Percentiles rank a stretch among this genome's conserved stretches.
phyloP scores from a whole-genome alignment of 2,113 vertebrate species.

The Danionella cerebrum region DNA sequence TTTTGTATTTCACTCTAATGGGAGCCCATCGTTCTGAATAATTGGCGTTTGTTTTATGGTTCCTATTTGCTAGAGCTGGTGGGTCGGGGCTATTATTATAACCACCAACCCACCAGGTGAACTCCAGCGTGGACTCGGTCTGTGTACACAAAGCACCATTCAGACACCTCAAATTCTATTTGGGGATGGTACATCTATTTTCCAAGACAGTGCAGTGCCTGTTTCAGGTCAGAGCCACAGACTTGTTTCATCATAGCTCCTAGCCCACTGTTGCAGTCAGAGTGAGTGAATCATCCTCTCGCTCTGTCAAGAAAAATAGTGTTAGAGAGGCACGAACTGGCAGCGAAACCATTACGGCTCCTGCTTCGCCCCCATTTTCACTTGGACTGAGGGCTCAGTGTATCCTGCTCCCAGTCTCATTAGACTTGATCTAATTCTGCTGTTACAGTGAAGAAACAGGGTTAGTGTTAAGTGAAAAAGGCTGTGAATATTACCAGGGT shows the following conservation, averaged over 20 bases:
- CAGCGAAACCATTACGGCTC: constrained; percentile 6
- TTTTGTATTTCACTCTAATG: no score
- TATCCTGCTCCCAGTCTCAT: not conserved
- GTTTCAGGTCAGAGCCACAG: not conserved
- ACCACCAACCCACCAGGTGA: not conserved
- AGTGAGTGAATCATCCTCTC: constrained; percentile 24
- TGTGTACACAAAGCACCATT: constrained; percentile 4
- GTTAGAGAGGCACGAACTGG: constrained; percentile 1
- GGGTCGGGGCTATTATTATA: not conserved
- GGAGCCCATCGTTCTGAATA: not conserved
- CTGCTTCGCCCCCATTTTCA: not conserved
- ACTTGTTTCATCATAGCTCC: not conserved
- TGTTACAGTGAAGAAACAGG: not conserved
- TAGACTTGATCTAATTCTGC: constrained; percentile 21
- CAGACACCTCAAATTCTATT: not conserved
- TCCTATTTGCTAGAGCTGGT: not conserved
- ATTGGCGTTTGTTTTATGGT: not conserved
- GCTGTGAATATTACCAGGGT: no score
- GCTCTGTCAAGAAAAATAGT: constrained; percentile 4
- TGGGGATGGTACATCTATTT: not conserved
- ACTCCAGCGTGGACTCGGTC: not conserved
- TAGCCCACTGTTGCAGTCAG: not conserved
- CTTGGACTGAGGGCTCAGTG: not conserved
- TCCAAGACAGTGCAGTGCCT: not conserved
- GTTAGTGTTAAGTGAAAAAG: not conserved